Evolutionary conservation across 2,113 vertebrate species (phyloP), one percentile per base, ranked within the genome.

Genomic region (Ammodytes dubius): DNA sequence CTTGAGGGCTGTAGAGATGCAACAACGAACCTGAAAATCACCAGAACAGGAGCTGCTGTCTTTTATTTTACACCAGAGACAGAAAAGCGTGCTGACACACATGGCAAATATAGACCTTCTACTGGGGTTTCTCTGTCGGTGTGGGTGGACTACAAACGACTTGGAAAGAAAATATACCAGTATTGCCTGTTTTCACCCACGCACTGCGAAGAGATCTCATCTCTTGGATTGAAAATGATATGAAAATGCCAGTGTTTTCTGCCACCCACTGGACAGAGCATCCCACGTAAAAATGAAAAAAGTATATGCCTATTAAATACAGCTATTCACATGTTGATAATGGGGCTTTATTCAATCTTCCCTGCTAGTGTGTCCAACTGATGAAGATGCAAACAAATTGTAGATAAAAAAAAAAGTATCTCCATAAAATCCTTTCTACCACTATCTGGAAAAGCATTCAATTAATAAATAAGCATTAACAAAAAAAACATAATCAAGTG

Each of bases 131-230:
- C 8, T 45, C 6, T 6, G 49, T 58, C 19, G 53, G 43, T 19
- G 19, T n/a, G 0, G 39, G 14, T 14, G 46, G 37, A 3, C 1
- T 35, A 40, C 40, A 19, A 19, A 59, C 53, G 2, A 12, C 7
- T 39, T 15, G 5, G 27, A 12, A 12, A 11, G 43, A 35, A 52
- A 60, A 65, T 0, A 27, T 42, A 71, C 9, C 15, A 43, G 67
- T 15, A 46, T 0, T 70, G 13, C 53, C 49, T 27, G 47, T 0
- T 66, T 27, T 15, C 78, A 70, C 74, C 81, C 65, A 89, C 73
- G 6, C 81, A 17, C 10, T 63, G 11, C 17, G 56, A 58, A 40
- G 66, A 64, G 27, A 15, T 10, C 12, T 37, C 9, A 0, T 40
- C 40, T 19, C 77, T 46, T 70, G 50, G 7, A 27, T 60, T 10